Evolutionary conservation across 1,140 invertebrate species (phyloP).

Genomic region (Colletes latitarsis): DNA sequence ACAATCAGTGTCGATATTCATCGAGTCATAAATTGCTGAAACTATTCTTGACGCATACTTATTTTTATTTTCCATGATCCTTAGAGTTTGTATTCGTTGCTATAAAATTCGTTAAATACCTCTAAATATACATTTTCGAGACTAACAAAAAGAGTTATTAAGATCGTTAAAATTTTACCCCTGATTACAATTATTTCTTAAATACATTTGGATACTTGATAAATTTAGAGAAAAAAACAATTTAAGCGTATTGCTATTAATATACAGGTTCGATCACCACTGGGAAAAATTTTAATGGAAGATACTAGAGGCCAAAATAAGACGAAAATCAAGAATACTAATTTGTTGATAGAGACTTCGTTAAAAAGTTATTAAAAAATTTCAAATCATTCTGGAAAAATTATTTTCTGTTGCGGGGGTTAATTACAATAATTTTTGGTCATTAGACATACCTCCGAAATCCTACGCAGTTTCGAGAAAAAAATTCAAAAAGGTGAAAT

Average conservation of each 20-base stretch:
- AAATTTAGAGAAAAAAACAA: neutral
- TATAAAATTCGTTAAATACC: neutral
- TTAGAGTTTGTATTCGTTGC: neutral
- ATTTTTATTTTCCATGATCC: neutral
- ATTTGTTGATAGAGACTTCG: no score
- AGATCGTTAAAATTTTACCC: neutral
- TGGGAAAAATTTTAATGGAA: neutral
- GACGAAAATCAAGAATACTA: no score
- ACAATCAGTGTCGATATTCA: conserved; percentile 54
- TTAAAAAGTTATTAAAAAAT: no score
- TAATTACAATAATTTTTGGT: no score
- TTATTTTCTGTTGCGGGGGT: no score
- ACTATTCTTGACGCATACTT: conserved; percentile 29
- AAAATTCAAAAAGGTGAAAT: no score
- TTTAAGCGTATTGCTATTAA: neutral
- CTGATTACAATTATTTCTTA: neutral
- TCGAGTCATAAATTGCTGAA: conserved; percentile 27
- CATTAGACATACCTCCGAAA: no score
- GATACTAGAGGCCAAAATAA: no score
- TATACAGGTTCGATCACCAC: neutral
- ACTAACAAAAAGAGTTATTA: neutral
- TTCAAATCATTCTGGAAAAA: no score
- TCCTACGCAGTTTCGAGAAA: no score
- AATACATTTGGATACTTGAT: neutral
- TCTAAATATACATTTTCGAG: neutral